Evolutionary conservation across 1,140 invertebrate species (phyloP).

Genomic region (Leptopilina boulardi): DNA sequence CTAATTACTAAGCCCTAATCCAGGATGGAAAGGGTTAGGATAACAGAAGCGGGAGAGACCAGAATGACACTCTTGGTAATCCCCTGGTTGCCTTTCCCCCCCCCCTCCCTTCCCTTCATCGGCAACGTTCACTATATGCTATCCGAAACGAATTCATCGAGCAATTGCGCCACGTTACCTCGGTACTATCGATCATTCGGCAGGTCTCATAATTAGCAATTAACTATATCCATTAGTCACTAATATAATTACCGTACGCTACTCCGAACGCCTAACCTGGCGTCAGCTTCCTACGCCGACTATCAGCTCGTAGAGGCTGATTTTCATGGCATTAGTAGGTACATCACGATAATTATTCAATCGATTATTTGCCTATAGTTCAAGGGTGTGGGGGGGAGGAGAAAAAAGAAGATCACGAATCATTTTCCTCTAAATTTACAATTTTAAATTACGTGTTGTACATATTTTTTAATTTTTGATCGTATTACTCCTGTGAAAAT

Average conservation of each 20-base stretch:
- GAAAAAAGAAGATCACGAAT: background rate
- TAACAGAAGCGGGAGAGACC: slow-evolving; percentile 42
- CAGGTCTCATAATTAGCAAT: slow-evolving; percentile 77
- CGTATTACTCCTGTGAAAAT: no score
- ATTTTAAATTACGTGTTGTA: no score
- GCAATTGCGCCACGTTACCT: slow-evolving; percentile 63
- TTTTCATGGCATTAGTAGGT: slow-evolving; percentile 69
- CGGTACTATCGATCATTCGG: slow-evolving; percentile 75
- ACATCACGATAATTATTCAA: slow-evolving; percentile 39
- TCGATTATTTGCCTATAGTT: slow-evolving; percentile 28
- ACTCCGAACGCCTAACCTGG: slow-evolving; percentile 68
- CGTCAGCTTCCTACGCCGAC: slow-evolving; percentile 62
- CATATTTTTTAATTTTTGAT: no score
- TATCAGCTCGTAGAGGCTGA: slow-evolving; percentile 60
- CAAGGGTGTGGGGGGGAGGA: background rate
- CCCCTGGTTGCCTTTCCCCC: slow-evolving; percentile 60
- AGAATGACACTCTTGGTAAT: slow-evolving; percentile 72
- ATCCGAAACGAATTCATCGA: slow-evolving; percentile 28
- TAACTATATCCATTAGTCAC: slow-evolving; percentile 77
- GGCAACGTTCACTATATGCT: no score
- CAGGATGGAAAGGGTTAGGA: slow-evolving; percentile 31
- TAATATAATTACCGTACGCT: slow-evolving; percentile 76
- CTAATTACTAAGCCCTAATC: slow-evolving; percentile 60
- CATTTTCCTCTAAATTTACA: background rate
- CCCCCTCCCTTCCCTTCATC: slow-evolving; percentile 34